Conservation (phyloP, 2,797 vertebrate species). For the Euphonia xanthogaster region DNA sequence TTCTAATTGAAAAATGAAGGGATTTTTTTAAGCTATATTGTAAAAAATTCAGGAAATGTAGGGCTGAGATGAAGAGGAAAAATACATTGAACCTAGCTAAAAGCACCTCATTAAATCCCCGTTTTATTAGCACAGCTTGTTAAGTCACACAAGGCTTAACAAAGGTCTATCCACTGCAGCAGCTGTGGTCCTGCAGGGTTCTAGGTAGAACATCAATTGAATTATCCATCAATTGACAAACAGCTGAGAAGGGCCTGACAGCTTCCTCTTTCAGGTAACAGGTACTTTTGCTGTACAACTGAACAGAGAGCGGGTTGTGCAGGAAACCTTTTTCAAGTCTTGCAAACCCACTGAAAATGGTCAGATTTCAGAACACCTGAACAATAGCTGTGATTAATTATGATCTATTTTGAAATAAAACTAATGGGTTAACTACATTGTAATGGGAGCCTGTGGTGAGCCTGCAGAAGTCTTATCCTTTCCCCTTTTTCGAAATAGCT, state of each 20-base stretch:
- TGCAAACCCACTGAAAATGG: not conserved
- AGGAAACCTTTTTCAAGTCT: not conserved
- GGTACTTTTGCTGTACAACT: not conserved
- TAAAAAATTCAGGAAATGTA: not conserved
- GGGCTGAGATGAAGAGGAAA: conserved; percentile 7
- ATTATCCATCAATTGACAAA: conserved; percentile 10
- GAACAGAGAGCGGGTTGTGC: not conserved
- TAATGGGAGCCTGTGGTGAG: not conserved
- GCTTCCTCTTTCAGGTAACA: not conserved
- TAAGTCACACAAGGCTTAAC: conserved; percentile 28
- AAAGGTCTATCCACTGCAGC: conserved; percentile 1
- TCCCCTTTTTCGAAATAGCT: not conserved
- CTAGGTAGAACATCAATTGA: conserved; percentile 42
- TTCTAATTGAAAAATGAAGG: not conserved
- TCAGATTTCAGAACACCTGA: not conserved
- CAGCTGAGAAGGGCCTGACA: not conserved
- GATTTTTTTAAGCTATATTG: not conserved
- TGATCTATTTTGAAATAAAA: not conserved
- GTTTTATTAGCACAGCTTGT: conserved; percentile 46
- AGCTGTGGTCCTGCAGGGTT: conserved; percentile 44
- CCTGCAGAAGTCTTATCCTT: not conserved
- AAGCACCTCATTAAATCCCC: conserved; percentile 21
- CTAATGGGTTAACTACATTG: not conserved
- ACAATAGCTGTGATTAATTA: conserved; percentile 22
- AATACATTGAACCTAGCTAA: not conserved